Evolutionary conservation across 2,797 vertebrate species (phyloP).

Genomic region (Sparus aurata): DNA sequence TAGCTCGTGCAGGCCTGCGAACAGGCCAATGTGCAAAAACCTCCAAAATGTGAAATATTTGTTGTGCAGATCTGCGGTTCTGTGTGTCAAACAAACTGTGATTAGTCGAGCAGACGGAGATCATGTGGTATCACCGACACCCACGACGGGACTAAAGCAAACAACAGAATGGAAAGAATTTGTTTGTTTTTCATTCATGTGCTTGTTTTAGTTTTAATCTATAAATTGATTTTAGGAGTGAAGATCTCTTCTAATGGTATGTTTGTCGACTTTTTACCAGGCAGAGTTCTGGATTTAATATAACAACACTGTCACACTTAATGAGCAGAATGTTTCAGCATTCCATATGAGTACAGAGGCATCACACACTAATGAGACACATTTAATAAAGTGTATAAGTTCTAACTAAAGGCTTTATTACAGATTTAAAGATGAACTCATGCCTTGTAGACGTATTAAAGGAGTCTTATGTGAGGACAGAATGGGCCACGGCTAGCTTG

Average conservation of each 20-base stretch:
- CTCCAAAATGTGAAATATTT: conserved; percentile 57
- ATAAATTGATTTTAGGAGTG: neutral
- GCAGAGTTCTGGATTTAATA: neutral
- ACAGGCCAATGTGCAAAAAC: conserved; percentile 25
- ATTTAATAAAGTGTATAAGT: neutral
- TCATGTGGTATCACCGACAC: conserved; percentile 19
- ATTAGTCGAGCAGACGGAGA: conserved; percentile 16
- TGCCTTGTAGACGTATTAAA: neutral
- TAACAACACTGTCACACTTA: neutral
- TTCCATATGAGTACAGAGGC: neutral
- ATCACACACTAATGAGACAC: too few relatives aligned
- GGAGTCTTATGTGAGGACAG: too few relatives aligned
- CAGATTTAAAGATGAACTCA: neutral
- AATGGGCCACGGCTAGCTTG: too few relatives aligned
- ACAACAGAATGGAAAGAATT: conserved; percentile 7
- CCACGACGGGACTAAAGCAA: conserved; percentile 19
- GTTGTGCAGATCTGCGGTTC: conserved; percentile 51
- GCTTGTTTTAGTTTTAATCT: neutral
- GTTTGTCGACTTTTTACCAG: neutral
- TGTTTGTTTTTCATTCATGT: neutral
- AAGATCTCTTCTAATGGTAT: neutral
- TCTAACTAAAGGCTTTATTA: neutral
- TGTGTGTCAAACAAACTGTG: conserved; percentile 45
- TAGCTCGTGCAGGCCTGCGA: conserved; percentile 17
- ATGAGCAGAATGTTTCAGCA: neutral